Conservation (phyloP, 2,113 vertebrate species). For the Morone chrysops region DNA sequence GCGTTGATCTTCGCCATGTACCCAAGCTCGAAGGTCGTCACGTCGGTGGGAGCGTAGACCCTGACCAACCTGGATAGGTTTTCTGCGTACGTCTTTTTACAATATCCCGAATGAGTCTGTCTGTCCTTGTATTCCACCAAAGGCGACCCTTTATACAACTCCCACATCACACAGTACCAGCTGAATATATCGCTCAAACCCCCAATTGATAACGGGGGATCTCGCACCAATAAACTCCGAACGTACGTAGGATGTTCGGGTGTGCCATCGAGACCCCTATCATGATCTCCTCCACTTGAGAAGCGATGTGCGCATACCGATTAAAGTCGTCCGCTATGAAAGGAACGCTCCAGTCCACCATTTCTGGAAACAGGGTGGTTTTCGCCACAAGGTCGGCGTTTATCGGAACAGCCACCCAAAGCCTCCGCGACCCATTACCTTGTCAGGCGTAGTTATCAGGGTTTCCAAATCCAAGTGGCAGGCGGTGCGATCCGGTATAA, state of each 20-base stretch:
- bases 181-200: constrained; percentile 12
- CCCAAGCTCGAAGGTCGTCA: background rate
- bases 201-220: background rate
- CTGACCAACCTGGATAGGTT: background rate
- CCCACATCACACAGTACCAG: constrained; percentile 7
- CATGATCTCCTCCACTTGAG: constrained; percentile 4
- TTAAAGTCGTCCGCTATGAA: background rate
- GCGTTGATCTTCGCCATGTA: background rate
- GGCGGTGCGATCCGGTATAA: too few relatives aligned
- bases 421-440: background rate
- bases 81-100: background rate
- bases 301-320: background rate
- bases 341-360: background rate
- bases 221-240: background rate
- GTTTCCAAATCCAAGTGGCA: background rate
- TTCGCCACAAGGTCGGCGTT: background rate
- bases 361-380: constrained; percentile 1
- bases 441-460: background rate
- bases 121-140: background rate
- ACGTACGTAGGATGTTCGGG: background rate
- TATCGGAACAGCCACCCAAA: background rate
- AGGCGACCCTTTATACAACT: background rate
- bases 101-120: background rate
- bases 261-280: background rate
- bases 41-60: background rate